Evolutionary conservation across 1,140 invertebrate species (phyloP), one percentile per base, ranked within the genome.

Genomic region (Leptopilina clavipes): DNA sequence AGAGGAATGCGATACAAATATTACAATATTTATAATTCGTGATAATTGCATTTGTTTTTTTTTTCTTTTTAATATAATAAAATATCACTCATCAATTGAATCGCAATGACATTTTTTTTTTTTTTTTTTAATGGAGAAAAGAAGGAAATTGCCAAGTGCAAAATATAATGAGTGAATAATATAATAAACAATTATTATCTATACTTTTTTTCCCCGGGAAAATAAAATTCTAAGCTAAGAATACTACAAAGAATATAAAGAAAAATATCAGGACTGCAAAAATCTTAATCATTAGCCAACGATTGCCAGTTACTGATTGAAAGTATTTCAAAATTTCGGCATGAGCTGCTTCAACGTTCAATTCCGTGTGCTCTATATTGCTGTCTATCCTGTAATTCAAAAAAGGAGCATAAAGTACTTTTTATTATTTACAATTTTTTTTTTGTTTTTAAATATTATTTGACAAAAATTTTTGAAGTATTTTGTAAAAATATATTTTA

Each of bases 221-320:
- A 31, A 31, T 31, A 8, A n/a, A n/a, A 40, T 72, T 82, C 86
- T 94, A 97, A 84, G 96, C 94, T 91, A 97, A 91, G 91, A 99
- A 99, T 83, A 99, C 94, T 88, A 99, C 95, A 93, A 99, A 99
- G 88, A 99, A 97, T 88, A 99, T 95, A 89, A 99, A 99, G 92
- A 99, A 99, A 87, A 99, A 95, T 92, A 99, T 98, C 31, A 99
- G 92, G 72, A 99, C 96, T 73, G 94, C 98, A 92, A 99, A 99
- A 77, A 99, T 95, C 93, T 99, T 99, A 83, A 99, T 96, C 97
- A 99, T 99, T 11, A 99, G 92, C 96, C 98, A 99, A 83, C 98
- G 93, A 91, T 99, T 99, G 56, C 96, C 98, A 11, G 97, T 97
- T 18, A 99, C 96, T 19, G 96, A 98, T 90, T 98, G 97, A 89